Base-by-base conservation (phyloP, 2,797 vertebrate genomes). In the Enteromius treurensis region DNA sequence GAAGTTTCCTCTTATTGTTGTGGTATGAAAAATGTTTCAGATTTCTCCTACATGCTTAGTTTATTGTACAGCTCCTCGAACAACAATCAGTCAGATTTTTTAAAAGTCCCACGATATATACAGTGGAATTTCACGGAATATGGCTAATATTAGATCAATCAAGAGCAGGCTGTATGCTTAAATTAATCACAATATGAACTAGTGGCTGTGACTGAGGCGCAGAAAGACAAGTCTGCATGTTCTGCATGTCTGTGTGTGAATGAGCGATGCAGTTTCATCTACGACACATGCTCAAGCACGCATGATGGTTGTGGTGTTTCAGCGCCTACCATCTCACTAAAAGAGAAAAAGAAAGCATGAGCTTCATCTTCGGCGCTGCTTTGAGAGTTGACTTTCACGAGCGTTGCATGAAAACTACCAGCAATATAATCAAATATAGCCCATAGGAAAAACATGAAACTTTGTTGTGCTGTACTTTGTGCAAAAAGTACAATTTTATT, bases 1-100 rank as follows among this genome's bases (percentile, higher is more conserved):
- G 55, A 32, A 14, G 75, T 32, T 70, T 84, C 37, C 79, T 68
- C 69, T 49, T 84, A 73, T 81, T 79, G 45, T 37, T 60, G 42
- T 70, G 7, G 5, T 62, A 23, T 13, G 40, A 23, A 81, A 73
- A 81, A 37, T 6, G 29, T n/a, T 81, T 21, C 10, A 4, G 40
- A 64, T 51, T 71, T 29, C 51, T 69, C 37, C 47, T 32, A 70
- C 67, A 45, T 29, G n/a, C 51, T 45, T 19, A 45, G 40, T 74
- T 74, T 21, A 75, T 82, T n/a, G 53, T 10, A 75, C 21, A 19
- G 32, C 37, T n/a, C 34, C 4, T 45, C 68, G 26, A 23, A 17
- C n/a, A 47, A 47, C 42, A 40, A 21, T 68, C 21, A 68, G 7
- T 21, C 14, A 1, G 17, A 78, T 42, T 3, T 64, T 40, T 26